Evolutionary conservation across 2,888 invertebrate species (phyloP), one percentile per base, ranked within the genome.

Genomic region (Apodemia zela): DNA sequence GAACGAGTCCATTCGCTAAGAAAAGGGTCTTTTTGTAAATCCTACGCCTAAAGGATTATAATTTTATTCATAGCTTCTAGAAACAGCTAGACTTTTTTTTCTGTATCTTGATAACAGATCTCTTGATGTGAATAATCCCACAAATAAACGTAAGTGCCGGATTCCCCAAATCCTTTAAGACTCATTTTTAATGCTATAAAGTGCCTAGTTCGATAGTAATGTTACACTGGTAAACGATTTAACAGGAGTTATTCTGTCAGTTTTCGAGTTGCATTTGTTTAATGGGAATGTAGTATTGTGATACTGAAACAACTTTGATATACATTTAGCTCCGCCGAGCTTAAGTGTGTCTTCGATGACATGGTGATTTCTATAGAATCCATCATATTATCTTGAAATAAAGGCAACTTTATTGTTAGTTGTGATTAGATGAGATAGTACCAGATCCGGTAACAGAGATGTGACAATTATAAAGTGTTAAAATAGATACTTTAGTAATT

Each of bases 191-290:
- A 58, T 11, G 62, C 51, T 61, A 25, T 62, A 58, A 63, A 59
- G 59, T 63, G 63, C 63, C 63, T 63, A 59, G 59, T 63, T 63
- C 57, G 17, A 45, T 62, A 58, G 57, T 38, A 57, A 18, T 59
- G 42, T 29, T n/a, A 54, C 33, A 57, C 42, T 42, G 17, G 17
- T 42, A 13, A 54, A 54, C 15, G 54, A 54, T 25, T 54, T 25
- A 54, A 25, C 25, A 54, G 21, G 54, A 25, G 13, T 54, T 25
- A 25, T 54, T 54, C 54, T 25, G 54, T 15, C 54, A 25, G 29
- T 13, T 54, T 51, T 29, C 54, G 54, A 54, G 54, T 54, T 54
- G 54, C 54, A 54, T 54, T 54, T 54, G 54, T 29, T 54, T 54
- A 29, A 7, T 54, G 29, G 54, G 54, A 54, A 18, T 29, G 54